Evolutionary conservation across 2,797 vertebrate species (phyloP).

Genomic region (Pelochelys cantorii): DNA sequence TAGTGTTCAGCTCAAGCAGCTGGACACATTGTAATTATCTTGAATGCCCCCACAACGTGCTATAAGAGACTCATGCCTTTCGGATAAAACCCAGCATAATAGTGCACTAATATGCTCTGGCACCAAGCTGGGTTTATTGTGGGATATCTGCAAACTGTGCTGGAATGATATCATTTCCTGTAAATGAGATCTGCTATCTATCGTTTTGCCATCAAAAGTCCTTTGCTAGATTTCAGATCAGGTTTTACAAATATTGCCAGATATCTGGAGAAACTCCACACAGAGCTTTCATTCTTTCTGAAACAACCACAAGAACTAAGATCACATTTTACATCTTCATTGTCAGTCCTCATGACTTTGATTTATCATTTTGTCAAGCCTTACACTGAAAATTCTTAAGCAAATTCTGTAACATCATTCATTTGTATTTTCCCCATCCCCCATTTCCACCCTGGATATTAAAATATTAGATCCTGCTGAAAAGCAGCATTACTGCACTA

Average conservation of each 20-base stretch:
- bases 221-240: conserved; percentile 69
- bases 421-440: not conserved
- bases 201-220: conserved; percentile 79
- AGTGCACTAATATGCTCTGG: conserved; percentile 72
- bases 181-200: conserved; percentile 79
- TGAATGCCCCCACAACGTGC: conserved; percentile 59
- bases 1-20: conserved; percentile 74
- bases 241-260: conserved; percentile 76
- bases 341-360: conserved; percentile 2
- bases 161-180: conserved; percentile 82
- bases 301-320: conserved; percentile 51
- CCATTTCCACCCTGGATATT: fast-evolving
- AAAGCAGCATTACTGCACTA: not conserved
- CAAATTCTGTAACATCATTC: not conserved
- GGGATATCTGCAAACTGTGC: conserved; percentile 77
- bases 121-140: conserved; percentile 83
- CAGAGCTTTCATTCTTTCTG: conserved; percentile 58
- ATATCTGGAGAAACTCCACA: conserved; percentile 68
- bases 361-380: conserved; percentile 33
- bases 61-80: conserved; percentile 70
- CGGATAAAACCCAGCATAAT: conserved; percentile 68
- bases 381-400: not conserved
- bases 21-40: conserved; percentile 76
- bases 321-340: conserved; percentile 37
- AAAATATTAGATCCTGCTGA: not conserved